A percentile compares a stretch with the other conserved stretches of the same genome.
Evolutionary conservation across 2,797 vertebrate genomes (phyloP).

Genomic region (Natrix natrix): DNA sequence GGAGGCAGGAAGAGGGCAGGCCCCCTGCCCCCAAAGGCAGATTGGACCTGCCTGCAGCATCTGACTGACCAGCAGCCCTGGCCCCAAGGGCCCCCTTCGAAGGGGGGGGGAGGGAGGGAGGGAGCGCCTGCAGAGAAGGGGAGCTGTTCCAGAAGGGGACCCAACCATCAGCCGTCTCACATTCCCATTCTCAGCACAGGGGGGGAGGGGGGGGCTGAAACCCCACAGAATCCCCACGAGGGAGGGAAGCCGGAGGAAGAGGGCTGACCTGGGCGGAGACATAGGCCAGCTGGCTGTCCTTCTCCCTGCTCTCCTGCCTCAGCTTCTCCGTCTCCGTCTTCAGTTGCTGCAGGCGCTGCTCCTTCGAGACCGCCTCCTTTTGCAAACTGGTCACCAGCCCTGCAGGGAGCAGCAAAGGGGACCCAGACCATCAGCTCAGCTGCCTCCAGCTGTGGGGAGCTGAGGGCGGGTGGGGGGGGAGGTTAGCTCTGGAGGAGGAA

Average conservation of each 20-base stretch:
- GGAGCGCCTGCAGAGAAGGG: neutral
- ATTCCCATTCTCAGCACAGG: neutral
- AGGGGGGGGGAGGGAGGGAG: no score
- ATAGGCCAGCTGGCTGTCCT: slow-evolving; percentile 70
- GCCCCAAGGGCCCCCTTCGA: neutral
- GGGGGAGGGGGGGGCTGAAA: neutral
- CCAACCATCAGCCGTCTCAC: neutral
- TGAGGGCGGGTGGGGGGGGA: neutral
- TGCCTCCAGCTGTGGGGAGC: neutral
- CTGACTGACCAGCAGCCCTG: neutral
- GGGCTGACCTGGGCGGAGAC: slow-evolving; percentile 68
- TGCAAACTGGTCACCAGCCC: slow-evolving; percentile 72
- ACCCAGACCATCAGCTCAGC: neutral
- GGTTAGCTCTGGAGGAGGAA: neutral
- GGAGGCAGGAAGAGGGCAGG: no score
- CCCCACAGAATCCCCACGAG: neutral
- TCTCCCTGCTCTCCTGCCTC: slow-evolving; percentile 68
- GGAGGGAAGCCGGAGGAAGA: neutral
- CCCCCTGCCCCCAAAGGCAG: neutral
- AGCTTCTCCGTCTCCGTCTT: slow-evolving; percentile 64
- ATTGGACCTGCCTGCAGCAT: neutral
- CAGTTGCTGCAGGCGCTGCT: slow-evolving; percentile 70
- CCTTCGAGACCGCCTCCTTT: slow-evolving; percentile 66
- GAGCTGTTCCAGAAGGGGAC: neutral
- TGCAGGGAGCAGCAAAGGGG: slow-evolving; percentile 41